phyloP scores from a whole-genome alignment of 2,113 vertebrate genomes.

The Sebastes fasciatus region DNA sequence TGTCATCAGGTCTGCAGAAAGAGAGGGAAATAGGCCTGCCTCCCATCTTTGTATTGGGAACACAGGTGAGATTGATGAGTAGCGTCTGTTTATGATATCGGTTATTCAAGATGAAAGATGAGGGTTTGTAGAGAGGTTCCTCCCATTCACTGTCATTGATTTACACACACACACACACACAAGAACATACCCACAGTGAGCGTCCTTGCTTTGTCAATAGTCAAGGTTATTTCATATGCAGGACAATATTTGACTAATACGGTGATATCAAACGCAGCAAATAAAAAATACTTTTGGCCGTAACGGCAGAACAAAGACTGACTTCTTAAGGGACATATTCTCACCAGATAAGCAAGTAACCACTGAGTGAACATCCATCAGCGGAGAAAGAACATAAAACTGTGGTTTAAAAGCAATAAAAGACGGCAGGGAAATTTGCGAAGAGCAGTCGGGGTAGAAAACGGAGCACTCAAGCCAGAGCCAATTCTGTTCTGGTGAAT shows the following conservation, averaged over 20 bases:
- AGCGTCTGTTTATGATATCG: constrained; percentile 82
- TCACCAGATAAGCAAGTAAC: constrained; percentile 60
- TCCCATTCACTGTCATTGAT: constrained; percentile 85
- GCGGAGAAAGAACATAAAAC: constrained; percentile 55
- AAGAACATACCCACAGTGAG: constrained; percentile 66
- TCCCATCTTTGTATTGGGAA: constrained; percentile 77
- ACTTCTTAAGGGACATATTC: constrained; percentile 54
- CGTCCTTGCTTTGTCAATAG: constrained; percentile 80
- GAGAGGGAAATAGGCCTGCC: constrained; percentile 81
- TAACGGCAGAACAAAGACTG: constrained; percentile 48
- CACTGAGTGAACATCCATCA: constrained; percentile 81
- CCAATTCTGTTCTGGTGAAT: constrained; percentile 86
- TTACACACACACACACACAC: constrained; percentile 70
- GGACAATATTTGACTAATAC: constrained; percentile 69
- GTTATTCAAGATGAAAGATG: constrained; percentile 86
- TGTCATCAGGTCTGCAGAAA: constrained; percentile 80
- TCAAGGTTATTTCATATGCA: constrained; percentile 81
- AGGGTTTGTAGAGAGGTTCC: constrained; percentile 82
- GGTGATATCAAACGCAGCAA: constrained; percentile 43
- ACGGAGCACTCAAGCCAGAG: constrained; percentile 83
- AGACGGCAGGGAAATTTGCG: constrained; percentile 52
- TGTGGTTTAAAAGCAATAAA: constrained; percentile 75
- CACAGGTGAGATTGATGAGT: constrained; percentile 84
- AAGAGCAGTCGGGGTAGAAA: constrained; percentile 59
- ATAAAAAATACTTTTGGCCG: constrained; percentile 46